Percentiles rank a stretch among this genome's conserved stretches.
Evolutionary conservation across 2,113 vertebrate species (phyloP).

Genomic region (Numida meleagris): DNA sequence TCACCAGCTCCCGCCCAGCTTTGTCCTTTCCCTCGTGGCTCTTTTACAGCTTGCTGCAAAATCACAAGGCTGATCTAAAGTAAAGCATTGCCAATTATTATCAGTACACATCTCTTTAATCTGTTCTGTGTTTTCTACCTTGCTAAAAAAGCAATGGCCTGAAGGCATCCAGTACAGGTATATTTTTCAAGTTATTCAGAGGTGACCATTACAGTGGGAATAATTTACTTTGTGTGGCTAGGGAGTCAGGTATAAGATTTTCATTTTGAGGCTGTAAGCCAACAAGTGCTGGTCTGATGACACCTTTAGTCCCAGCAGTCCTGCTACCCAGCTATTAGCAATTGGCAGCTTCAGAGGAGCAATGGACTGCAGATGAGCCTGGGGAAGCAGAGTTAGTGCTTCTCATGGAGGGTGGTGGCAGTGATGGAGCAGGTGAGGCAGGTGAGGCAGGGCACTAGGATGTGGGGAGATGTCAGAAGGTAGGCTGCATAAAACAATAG

Average conservation of each 20-base stretch:
- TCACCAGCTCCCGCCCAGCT: not conserved
- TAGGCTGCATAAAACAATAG: not conserved
- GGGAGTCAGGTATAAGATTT: not conserved
- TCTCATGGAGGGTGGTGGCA: rapidly evolving
- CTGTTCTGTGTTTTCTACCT: not conserved
- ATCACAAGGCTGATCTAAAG: not conserved
- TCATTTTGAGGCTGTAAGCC: not conserved
- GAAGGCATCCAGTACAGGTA: not conserved
- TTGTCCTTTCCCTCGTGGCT: not conserved
- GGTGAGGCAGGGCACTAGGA: not conserved
- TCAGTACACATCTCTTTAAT: not conserved
- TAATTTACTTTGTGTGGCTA: not conserved
- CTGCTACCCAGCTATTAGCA: not conserved
- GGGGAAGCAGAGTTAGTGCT: not conserved
- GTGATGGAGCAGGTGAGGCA: rapidly evolving
- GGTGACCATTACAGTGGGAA: rapidly evolving
- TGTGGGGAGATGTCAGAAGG: not conserved
- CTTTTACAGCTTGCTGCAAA: not conserved
- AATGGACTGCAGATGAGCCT: not conserved
- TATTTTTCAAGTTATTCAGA: not conserved
- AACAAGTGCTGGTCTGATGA: not conserved
- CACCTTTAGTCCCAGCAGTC: rapidly evolving
- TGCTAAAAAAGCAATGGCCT: not conserved
- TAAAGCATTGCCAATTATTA: not conserved
- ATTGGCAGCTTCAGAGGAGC: not conserved